phyloP scores from a whole-genome alignment of 2,113 vertebrate genomes.

The Myotis lucifugus region DNA sequence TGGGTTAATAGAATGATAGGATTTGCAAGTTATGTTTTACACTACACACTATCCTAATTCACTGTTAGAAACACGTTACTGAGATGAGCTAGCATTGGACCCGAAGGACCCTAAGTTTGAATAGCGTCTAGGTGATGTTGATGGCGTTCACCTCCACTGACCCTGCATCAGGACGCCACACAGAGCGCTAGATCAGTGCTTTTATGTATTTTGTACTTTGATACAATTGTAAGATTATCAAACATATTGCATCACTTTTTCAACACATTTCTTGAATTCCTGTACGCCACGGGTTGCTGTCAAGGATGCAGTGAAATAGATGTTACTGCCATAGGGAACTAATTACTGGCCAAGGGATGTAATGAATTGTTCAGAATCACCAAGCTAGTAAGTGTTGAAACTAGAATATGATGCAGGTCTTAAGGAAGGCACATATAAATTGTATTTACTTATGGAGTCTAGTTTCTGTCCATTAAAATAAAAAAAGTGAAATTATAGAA shows the following conservation, averaged over 20 bases:
- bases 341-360: background rate
- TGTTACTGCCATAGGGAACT: background rate
- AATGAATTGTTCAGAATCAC: background rate
- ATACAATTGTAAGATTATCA: background rate
- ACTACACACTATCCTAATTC: background rate
- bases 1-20: background rate
- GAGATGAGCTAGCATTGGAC: background rate
- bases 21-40: background rate
- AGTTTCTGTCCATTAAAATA: background rate
- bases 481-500: background rate
- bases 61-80: background rate
- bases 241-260: background rate
- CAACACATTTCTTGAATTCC: background rate
- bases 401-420: background rate
- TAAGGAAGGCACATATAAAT: background rate
- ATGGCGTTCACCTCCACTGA: background rate
- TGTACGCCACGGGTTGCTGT: background rate
- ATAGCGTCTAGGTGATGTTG: background rate
- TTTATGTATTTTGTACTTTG: background rate
- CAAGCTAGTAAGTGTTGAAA: background rate
- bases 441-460: constrained; percentile 3
- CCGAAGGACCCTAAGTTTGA: background rate
- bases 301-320: background rate
- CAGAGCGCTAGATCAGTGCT: background rate
- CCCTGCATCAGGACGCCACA: background rate